A percentile compares a stretch with the other conserved stretches of the same genome.
phyloP scores from a whole-genome alignment of 2,797 vertebrate species.

The Etheostoma perlongum region DNA sequence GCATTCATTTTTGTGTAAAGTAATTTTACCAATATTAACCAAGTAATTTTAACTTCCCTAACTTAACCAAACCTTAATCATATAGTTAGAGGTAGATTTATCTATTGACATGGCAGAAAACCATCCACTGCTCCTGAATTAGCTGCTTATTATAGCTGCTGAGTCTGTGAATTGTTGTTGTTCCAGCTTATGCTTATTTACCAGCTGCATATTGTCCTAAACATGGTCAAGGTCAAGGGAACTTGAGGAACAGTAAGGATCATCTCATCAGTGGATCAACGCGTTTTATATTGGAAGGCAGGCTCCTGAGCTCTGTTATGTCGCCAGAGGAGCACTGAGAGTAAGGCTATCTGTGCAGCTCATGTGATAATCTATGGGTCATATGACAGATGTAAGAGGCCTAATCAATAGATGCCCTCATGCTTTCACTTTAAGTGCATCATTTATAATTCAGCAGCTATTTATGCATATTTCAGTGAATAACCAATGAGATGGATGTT shows the following conservation, averaged over 20 bases:
- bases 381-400: slow-evolving; percentile 71
- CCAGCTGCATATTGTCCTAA: slow-evolving; percentile 11
- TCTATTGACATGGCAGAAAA: neutral
- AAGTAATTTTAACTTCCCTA: neutral
- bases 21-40: neutral
- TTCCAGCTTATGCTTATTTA: slow-evolving; percentile 11
- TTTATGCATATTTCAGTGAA: slow-evolving; percentile 72
- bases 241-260: slow-evolving; percentile 56
- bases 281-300: slow-evolving; percentile 10
- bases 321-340: slow-evolving; percentile 37
- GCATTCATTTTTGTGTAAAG: neutral
- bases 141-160: neutral
- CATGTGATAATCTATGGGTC: slow-evolving; percentile 75
- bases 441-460: slow-evolving; percentile 79
- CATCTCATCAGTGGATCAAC: slow-evolving; percentile 52
- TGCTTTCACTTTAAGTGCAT: slow-evolving; percentile 78
- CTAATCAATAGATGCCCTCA: slow-evolving; percentile 74
- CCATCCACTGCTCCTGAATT: neutral
- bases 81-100: too few relatives aligned
- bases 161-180: neutral
- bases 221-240: slow-evolving; percentile 66
- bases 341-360: slow-evolving; percentile 73
- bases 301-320: slow-evolving; percentile 22
- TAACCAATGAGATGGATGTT: slow-evolving; percentile 55
- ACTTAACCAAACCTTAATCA: neutral